Evolutionary conservation across 1,140 invertebrate species (phyloP).

Genomic region (Ostrea denselamellosa): DNA sequence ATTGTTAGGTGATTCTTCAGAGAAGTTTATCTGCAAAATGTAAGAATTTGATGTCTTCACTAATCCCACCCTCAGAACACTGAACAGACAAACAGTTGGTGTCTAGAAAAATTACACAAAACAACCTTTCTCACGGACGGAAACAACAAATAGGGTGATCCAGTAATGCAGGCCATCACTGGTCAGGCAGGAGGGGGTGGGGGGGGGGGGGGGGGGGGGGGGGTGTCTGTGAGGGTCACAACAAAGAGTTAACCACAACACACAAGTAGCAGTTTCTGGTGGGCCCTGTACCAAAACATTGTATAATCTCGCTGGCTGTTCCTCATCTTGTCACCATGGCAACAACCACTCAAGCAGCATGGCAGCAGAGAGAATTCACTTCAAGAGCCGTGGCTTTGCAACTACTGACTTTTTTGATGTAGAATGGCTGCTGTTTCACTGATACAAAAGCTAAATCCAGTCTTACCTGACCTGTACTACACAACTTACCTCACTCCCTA

Average conservation of each 20-base stretch:
- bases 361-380: background rate
- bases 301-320: background rate
- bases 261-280: background rate
- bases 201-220: background rate
- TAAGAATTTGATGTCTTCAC: too few relatives aligned
- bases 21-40: too few relatives aligned
- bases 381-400: too few relatives aligned
- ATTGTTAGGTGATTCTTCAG: too few relatives aligned
- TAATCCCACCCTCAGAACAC: background rate
- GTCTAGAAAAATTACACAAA: background rate
- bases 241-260: slow-evolving; percentile 26
- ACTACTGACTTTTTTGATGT: too few relatives aligned
- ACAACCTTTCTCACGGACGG: background rate
- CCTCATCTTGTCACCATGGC: background rate
- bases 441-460: background rate
- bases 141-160: background rate
- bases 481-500: background rate
- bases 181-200: slow-evolving; percentile 9
- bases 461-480: background rate
- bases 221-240: background rate
- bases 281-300: background rate
- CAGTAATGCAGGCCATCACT: background rate
- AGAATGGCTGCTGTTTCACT: background rate
- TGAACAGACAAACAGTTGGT: background rate
- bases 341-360: background rate